Evolutionary conservation across 2,888 invertebrate species (phyloP).

Genomic region (Tanypteryx hageni): DNA sequence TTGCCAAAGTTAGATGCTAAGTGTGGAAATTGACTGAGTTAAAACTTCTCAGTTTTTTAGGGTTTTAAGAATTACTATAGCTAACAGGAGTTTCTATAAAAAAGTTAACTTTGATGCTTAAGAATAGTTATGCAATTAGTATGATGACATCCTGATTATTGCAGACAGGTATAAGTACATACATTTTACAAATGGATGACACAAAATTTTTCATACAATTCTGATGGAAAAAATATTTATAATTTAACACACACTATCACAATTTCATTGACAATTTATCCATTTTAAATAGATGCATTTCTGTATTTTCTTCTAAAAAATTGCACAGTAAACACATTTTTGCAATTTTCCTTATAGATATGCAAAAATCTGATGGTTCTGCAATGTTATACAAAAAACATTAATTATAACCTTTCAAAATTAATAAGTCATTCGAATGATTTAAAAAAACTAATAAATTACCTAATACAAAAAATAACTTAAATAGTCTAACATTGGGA

Average conservation of each 20-base stretch:
- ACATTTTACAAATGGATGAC: not conserved
- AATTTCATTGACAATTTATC: not conserved
- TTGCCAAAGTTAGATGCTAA: not conserved
- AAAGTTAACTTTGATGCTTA: not conserved
- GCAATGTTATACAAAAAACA: not conserved
- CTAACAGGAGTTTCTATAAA: conserved; percentile 1
- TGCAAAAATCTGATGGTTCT: conserved; percentile 5
- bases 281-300: not conserved
- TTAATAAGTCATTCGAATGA: not conserved
- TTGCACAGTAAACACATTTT: not conserved
- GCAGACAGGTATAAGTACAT: not conserved
- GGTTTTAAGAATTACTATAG: not conserved
- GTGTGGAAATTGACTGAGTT: conserved; percentile 11
- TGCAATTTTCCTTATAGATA: not conserved
- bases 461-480: not conserved
- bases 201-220: not conserved
- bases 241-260: not conserved
- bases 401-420: not conserved
- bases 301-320: not conserved
- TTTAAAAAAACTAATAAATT: not conserved
- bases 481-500: not conserved
- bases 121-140: not conserved
- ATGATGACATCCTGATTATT: not conserved
- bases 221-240: not conserved
- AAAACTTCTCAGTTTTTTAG: not conserved